Base-by-base conservation (phyloP, 1,140 invertebrate genomes). In the Sogatella furcifera region DNA sequence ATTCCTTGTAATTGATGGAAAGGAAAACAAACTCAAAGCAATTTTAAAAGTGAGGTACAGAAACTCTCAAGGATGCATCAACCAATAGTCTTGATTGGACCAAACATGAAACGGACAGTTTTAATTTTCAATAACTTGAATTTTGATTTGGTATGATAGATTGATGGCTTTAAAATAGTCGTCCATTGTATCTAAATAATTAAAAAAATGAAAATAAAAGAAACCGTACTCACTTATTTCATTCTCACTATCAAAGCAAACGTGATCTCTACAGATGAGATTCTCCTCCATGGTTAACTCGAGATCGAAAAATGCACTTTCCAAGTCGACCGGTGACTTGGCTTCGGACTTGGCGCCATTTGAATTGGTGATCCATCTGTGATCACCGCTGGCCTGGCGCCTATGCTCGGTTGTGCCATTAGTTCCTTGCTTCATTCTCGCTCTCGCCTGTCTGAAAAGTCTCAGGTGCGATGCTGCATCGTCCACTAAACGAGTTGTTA, bases 401-500 rank as follows among this genome's bases (percentile, higher is more conserved):
- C 34, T 21, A 28, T 52, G 52, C 13, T 44, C 54, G 0, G 9
- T 13, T 19, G 22, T 60, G 10, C 42, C 49, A 43, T 31, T 21
- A 10, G 49, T 34, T 10, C 56, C 55, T 68, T 73, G 72, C 78
- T 84, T 81, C 63, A 82, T 74, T 70, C 81, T 75, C 64, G 75
- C 80, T 71, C 85, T 74, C 62, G 88, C 81, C 73, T 84, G 89
- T 34, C 85, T 73, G 69, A 89, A 95, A 14, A 95, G 73, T 65
- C 89, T 80, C 64, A 95, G 80, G 75, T 96, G 92, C 17, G 87
- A 88, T 5, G 90, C 92, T 62, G 91, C 83, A 77, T 95, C 92
- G 74, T 96, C 92, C 5, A 95, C 89, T 58, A 95, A 78, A 59
- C 84, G 79, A 34, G 89, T 90, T 22, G 92, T 92, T 55, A 95